Percentiles rank a stretch among this genome's conserved stretches.
These are phyloP conservation scores for Gopherus flavomarginatus DNA, from an alignment of 2,113 vertebrate species.

Conservation along the genomic window DNA sequence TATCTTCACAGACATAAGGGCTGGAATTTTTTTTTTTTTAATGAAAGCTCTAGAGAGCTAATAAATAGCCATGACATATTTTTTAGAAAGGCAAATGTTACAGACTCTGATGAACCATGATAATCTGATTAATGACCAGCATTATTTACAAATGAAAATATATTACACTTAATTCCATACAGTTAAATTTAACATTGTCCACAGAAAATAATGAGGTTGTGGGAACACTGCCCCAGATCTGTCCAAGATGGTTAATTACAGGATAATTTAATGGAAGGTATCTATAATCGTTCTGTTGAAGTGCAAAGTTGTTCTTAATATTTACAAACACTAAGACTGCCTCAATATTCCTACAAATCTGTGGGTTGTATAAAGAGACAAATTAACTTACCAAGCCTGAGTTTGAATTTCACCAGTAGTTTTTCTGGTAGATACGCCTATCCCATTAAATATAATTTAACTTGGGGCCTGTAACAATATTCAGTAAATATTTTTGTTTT, in stretches of 20 bases:
- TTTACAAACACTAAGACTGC: neutral
- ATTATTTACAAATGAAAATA: neutral
- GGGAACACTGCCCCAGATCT: neutral
- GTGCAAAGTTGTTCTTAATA: neutral
- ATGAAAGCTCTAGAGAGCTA: neutral
- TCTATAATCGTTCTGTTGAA: neutral
- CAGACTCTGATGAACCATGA: neutral
- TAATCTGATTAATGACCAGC: neutral
- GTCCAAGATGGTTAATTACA: neutral
- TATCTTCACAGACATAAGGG: neutral
- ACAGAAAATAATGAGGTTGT: neutral
- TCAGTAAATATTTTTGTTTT: neutral
- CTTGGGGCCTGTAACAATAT: neutral
- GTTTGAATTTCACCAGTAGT: neutral
- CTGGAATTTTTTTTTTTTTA: neutral
- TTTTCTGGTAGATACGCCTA: neutral
- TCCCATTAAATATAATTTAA: neutral
- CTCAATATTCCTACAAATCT: neutral
- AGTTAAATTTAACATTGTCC: neutral
- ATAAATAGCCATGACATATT: neutral
- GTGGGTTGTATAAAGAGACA: neutral
- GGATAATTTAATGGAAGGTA: neutral
- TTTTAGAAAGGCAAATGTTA: neutral
- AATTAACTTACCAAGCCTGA: neutral
- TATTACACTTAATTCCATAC: neutral